Evolutionary conservation across 2,888 invertebrate species (phyloP), one percentile per base, ranked within the genome.

Genomic region (Drosophila demipolita): DNA sequence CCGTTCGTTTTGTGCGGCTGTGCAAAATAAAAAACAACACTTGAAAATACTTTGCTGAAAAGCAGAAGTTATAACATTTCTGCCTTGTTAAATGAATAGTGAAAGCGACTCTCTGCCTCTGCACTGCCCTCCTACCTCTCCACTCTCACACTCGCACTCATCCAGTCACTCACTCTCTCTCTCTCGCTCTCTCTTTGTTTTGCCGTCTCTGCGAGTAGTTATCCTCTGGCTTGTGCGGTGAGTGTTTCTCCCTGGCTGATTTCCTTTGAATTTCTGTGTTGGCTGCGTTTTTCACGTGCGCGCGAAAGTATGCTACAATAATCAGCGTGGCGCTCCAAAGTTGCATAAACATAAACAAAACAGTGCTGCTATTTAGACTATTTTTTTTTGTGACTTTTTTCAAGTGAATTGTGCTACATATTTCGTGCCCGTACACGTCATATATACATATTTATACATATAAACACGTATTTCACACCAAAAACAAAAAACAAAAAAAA

Each of bases 271-370:
- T n/a, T 38, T 48, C 29, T 57, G 49, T 77, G 65, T 50, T 73
- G 82, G 65, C 36, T 83, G 63, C 55, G 64, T 76, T 72, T 72
- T 72, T 65, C 60, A 84, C 68, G 88, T 80, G 83, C 85, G 75
- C 71, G 77, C 66, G 62, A 80, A 80, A 83, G 64, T 73, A 80
- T 80, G 83, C 83, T 83, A 83, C 73, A 52, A 73, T 53, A 73
- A 64, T 48, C 58, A 26, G 75, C 57, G 50, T 45, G 62, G 54
- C 42, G 55, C 35, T 52, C 7, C 33, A 68, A 69, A 58, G 68
- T 88, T 88, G 89, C 89, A 79, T 90, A 83, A 88, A 85, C 73
- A 82, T 70, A 82, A 87, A 82, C 64, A 84, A 45, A 67, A 62
- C 57, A 50, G 32, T 40, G 80, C 58, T 58, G 58, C 73, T 35